Evolutionary conservation across 2,888 invertebrate genomes (phyloP).

Genomic region (Bellardia pandia): DNA sequence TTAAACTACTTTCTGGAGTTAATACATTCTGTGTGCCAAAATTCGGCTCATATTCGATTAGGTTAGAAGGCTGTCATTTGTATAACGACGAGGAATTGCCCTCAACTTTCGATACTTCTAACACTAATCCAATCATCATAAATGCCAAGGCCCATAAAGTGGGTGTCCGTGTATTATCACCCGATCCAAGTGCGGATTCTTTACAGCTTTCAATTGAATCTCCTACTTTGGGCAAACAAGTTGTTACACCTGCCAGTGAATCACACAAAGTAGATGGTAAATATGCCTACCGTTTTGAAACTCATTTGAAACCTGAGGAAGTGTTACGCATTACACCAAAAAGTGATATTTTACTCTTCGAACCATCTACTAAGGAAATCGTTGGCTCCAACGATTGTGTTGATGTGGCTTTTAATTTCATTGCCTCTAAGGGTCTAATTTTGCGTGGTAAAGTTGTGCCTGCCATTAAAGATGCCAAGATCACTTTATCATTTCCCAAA

Average conservation of each 20-base stretch:
- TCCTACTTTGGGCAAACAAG: slow-evolving; percentile 76
- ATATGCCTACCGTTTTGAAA: slow-evolving; percentile 81
- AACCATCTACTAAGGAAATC: slow-evolving; percentile 86
- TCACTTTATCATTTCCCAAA: slow-evolving; percentile 85
- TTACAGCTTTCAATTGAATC: slow-evolving; percentile 79
- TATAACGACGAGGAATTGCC: slow-evolving; percentile 85
- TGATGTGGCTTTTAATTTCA: slow-evolving; percentile 87
- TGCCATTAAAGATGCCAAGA: slow-evolving; percentile 86
- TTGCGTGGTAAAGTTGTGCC: slow-evolving; percentile 88
- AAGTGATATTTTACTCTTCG: slow-evolving; percentile 90
- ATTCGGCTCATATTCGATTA: slow-evolving; percentile 88
- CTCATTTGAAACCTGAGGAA: slow-evolving; percentile 84
- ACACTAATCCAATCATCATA: slow-evolving; percentile 83
- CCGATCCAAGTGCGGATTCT: slow-evolving; percentile 80
- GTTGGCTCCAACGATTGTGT: slow-evolving; percentile 89
- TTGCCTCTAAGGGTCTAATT: slow-evolving; percentile 88
- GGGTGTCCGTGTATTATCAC: slow-evolving; percentile 85
- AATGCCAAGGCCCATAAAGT: slow-evolving; percentile 86
- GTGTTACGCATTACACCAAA: slow-evolving; percentile 86
- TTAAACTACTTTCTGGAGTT: slow-evolving; percentile 87
- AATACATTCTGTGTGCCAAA: slow-evolving; percentile 90
- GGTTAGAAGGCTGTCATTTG: slow-evolving; percentile 92
- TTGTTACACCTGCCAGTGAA: slow-evolving; percentile 81
- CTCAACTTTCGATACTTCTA: slow-evolving; percentile 83
- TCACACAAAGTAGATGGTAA: slow-evolving; percentile 84